Percentiles rank a stretch among this genome's conserved stretches.
Conservation (phyloP, 2,113 vertebrate genomes). For the Paedocypris sp. region DNA sequence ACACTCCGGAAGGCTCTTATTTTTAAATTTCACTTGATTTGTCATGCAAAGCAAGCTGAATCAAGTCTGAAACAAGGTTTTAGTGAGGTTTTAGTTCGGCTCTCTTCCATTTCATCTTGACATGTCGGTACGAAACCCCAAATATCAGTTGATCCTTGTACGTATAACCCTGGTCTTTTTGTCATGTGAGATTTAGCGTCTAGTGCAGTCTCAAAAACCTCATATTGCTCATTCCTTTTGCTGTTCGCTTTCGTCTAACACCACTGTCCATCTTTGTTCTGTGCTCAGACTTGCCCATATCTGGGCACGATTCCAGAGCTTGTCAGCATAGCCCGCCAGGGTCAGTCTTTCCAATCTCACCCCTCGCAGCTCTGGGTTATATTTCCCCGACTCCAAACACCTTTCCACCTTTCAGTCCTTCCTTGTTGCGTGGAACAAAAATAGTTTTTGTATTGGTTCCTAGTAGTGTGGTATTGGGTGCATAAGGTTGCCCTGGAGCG, state of each 20-base stretch:
- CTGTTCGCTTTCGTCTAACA: neutral
- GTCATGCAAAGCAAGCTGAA: no score
- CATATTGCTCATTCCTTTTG: neutral
- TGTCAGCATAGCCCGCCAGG: neutral
- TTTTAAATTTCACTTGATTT: no score
- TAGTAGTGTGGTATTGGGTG: conserved; percentile 20
- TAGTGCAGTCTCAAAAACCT: neutral
- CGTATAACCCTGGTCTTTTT: neutral
- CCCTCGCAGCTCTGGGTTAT: conserved; percentile 1
- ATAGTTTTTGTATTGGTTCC: conserved; percentile 31
- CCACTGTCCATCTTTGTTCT: neutral
- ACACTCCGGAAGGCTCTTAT: no score
- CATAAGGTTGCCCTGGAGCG: conserved; percentile 7
- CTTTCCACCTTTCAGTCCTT: conserved; percentile 2
- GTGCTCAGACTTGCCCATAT: neutral
- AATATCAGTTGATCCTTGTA: neutral
- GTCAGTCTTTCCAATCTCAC: conserved; percentile 23
- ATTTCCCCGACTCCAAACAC: conserved; percentile 2
- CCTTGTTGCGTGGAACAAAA: neutral
- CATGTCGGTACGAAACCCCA: neutral
- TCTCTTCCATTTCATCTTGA: neutral
- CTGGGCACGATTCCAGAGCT: neutral
- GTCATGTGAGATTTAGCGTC: neutral
- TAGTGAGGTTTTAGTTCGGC: no score
- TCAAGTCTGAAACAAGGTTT: no score